These are phyloP conservation scores for Drosophila eugracilis DNA, from an alignment of 1,140 invertebrate genomes.

Conservation along the genomic window DNA sequence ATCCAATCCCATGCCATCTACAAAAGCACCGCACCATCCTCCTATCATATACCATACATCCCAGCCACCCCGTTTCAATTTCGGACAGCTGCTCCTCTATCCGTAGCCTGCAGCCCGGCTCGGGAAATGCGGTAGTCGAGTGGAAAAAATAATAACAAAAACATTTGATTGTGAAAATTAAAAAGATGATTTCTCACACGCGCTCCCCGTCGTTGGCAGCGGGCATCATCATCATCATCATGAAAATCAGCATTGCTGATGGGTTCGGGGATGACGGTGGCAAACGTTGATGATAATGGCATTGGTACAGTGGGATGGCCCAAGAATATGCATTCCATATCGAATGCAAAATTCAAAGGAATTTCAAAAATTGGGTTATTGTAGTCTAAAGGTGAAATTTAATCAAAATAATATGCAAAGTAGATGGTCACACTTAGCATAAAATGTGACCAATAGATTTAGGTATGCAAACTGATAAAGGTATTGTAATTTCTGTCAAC, in stretches of 20 bases:
- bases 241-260: conserved; percentile 30
- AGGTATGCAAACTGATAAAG: neutral
- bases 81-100: conserved; percentile 61
- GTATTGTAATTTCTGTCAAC: neutral
- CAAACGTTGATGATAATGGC: conserved; percentile 34
- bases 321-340: neutral
- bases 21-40: conserved; percentile 4
- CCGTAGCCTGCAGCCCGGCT: conserved; percentile 10
- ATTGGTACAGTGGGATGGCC: conserved; percentile 11
- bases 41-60: conserved; percentile 17
- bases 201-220: conserved; percentile 35
- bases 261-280: conserved; percentile 24
- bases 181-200: conserved; percentile 82
- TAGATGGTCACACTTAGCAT: neutral
- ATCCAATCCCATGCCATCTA: neutral
- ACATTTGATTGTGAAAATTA: conserved; percentile 81
- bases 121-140: conserved; percentile 53
- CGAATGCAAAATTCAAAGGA: neutral
- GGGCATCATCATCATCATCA: conserved; percentile 26
- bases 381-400: too few species aligned
- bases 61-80: conserved; percentile 52
- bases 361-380: neutral
- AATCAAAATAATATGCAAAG: neutral
- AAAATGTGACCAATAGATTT: neutral
- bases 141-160: conserved; percentile 63